Evolutionary conservation across 2,113 vertebrate genomes (phyloP), one percentile per base, ranked within the genome.

Genomic region (Myiopsitta monachus): DNA sequence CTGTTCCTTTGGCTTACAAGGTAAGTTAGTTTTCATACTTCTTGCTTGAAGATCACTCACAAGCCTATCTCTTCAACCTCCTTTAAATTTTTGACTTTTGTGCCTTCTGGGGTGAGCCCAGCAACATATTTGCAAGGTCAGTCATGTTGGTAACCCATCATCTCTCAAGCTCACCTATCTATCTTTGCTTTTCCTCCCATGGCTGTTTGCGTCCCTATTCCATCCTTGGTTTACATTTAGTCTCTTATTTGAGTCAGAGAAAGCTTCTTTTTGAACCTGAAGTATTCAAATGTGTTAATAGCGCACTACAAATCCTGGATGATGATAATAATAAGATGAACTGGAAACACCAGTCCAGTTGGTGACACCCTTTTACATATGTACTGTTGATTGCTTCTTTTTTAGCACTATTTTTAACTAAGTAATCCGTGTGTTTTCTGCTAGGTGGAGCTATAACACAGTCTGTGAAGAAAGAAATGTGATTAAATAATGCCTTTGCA

Each of bases 381-480:
- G 3, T 52, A 52, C 8, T 13, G 38, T 4, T 26, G 11, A 44
- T 1, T 30, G 41, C 15, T 33, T 39, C 7, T 38, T 75, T 52
- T 72, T 39, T 3, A 62, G 38, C 2, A 14, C 13, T 47, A 8
- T 24, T 87, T 81, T 67, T 23, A 49, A 61, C 6, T 10, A 8
- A 9, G 72, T 18, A 74, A 91, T 96, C 43, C 67, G 80, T 76
- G 28, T 39, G 4, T 70, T 90, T 90, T 26, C 93, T 96, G 94
- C 59, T 92, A 97, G 96, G 61, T 96, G 96, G 96, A 90, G 96
- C 94, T 75, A 91, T 91, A 95, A 94, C 82, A 96, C 88, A 88
- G 39, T 7, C 66, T 39, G 33, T 74, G 67, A 95, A 63, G 27
- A 67, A 79, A 78, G 22, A 83, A 64, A 61, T 3, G 8, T 3